phyloP scores from a whole-genome alignment of 2,797 vertebrate species.

The Enteromius radiatus region DNA sequence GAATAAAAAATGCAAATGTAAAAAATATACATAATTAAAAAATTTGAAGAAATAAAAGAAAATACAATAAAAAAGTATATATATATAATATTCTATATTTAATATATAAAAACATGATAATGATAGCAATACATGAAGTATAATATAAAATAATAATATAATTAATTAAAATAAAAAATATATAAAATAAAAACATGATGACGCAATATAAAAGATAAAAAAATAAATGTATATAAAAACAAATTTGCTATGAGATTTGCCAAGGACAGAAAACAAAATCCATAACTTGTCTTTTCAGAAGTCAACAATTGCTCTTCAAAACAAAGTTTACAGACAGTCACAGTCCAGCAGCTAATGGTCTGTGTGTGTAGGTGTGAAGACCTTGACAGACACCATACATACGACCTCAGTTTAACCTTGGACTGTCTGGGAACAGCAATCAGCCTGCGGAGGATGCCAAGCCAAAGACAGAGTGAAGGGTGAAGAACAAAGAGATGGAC shows the following conservation, averaged over 20 bases:
- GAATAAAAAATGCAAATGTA: not conserved
- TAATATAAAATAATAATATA: not conserved
- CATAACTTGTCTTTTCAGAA: not conserved
- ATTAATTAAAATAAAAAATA: not conserved
- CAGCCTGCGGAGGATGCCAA: conserved; percentile 55
- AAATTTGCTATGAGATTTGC: not conserved
- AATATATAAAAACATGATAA: too few relatives aligned
- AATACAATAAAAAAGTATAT: not conserved
- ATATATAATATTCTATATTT: too few relatives aligned
- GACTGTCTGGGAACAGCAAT: conserved; percentile 58
- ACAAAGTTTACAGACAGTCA: conserved; percentile 52
- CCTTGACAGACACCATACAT: conserved; percentile 76
- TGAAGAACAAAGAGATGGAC: conserved; percentile 48
- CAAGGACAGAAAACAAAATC: not conserved
- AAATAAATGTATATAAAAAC: not conserved
- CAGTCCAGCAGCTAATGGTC: conserved; percentile 61
- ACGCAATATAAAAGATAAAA: not conserved
- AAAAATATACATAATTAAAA: not conserved
- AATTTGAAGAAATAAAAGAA: not conserved
- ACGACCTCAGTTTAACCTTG: conserved; percentile 84
- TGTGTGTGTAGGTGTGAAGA: conserved; percentile 75
- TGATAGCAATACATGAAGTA: not conserved
- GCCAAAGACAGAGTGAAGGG: conserved; percentile 53
- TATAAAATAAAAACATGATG: not conserved
- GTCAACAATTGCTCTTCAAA: not conserved